Base-by-base conservation (phyloP, 2,888 invertebrate species). In the Agrochola lota region DNA sequence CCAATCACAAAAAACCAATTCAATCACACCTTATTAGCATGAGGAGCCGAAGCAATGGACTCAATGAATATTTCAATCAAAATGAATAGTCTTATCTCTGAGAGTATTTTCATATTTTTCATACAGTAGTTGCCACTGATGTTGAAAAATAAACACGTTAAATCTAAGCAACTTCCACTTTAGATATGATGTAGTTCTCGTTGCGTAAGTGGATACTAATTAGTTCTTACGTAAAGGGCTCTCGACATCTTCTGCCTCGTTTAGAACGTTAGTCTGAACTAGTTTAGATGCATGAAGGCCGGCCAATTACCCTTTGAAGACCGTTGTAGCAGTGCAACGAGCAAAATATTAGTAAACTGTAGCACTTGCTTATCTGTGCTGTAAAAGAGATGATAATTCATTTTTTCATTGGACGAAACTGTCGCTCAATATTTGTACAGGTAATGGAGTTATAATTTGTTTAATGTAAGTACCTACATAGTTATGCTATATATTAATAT, bases 181-280 rank as follows among this genome's bases (percentile, higher is more conserved):
- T 20, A 74, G 59, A 60, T 71, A 63, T 72, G 57, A 85, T 73
- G 75, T 66, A 74, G 70, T 62, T 64, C 59, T 62, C 62, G 52
- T 60, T 86, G 67, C 77, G 69, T 80, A 40, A 2, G 1, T 63
- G 20, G 20, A 1, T 17, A 57, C 85, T 86, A 86, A 86, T 85
- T 75, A 76, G 68, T 64, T 71, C 30, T 77, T 77, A 55, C 62
- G 43, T 74, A 71, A 77, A 80, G 43, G 30, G 59, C 64, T 49
- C 72, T 71, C n/a, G 46, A 60, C 40, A 71, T 57, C 63, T 74
- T 78, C 60, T 80, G 70, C 68, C 71, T 84, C 77, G 84, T 84
- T 85, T 68, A 80, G 35, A 74, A 71, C 26, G 46, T 69, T 67
- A 64, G 74, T 69, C 70, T 71, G 60, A 23, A 68, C 59, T 74